Conservation (phyloP, 2,888 invertebrate species). For the Zelleria hepariella region DNA sequence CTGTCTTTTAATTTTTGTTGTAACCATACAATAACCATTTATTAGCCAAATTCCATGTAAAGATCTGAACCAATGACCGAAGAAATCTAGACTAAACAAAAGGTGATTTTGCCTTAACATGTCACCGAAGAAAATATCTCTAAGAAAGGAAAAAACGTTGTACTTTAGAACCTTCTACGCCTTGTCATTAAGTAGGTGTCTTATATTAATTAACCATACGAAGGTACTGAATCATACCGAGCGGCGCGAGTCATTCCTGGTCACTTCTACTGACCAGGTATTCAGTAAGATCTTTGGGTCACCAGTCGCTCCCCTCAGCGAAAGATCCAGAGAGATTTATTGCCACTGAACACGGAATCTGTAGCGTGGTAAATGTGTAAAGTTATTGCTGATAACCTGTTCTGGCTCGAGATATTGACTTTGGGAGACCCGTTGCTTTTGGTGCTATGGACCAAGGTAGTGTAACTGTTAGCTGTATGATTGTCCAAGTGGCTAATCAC, state of each 20-base stretch:
- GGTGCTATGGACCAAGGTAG: neutral
- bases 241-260: neutral
- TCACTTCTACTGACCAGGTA: neutral
- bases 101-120: too few species aligned
- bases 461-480: too few species aligned
- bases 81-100: too few species aligned
- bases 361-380: neutral
- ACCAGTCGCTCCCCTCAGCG: neutral
- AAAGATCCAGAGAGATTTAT: neutral
- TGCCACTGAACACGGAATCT: neutral
- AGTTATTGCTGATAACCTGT: neutral
- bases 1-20: too few species aligned
- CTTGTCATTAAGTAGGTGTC: neutral
- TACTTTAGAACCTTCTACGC: neutral
- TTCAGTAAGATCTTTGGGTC: neutral
- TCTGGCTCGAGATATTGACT: neutral
- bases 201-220: neutral
- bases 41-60: too few species aligned
- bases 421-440: neutral
- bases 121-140: too few species aligned
- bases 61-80: too few species aligned
- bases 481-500: too few species aligned
- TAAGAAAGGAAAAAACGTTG: neutral
- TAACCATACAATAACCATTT: too few species aligned
- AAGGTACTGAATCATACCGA: neutral